These are phyloP conservation scores for Drosophila pallidifrons DNA, from an alignment of 1,140 invertebrate species.

Conservation along the genomic window DNA sequence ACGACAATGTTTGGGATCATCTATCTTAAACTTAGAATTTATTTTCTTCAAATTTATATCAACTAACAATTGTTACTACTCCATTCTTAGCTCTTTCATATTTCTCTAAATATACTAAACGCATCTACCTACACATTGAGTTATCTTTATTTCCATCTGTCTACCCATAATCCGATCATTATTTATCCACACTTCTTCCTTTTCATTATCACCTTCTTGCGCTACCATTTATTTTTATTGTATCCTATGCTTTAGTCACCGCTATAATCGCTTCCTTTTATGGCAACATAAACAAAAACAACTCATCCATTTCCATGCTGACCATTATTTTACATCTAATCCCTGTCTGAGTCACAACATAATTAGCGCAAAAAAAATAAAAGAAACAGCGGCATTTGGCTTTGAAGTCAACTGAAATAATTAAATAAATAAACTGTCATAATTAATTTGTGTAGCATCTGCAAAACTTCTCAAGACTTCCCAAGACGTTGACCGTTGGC, in stretches of 20 bases:
- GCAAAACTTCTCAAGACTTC: conserved; percentile 44
- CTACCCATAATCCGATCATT: background rate
- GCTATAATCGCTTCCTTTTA: conserved; percentile 21
- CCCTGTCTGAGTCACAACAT: conserved; percentile 74
- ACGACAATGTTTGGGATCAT: no score
- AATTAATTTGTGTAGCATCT: conserved; percentile 74
- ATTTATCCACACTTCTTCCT: conserved; percentile 1
- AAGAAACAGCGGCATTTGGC: conserved; percentile 32
- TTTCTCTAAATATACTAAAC: no score
- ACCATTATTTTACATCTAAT: conserved; percentile 50
- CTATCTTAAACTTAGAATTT: no score
- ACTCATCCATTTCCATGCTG: conserved; percentile 15
- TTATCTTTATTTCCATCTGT: conserved; percentile 3
- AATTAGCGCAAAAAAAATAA: conserved; percentile 52
- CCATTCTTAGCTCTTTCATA: no score
- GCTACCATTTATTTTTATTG: conserved; percentile 9
- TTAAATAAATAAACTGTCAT: conserved; percentile 84
- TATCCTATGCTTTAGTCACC: conserved; percentile 7
- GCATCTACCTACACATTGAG: background rate
- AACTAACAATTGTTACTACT: no score
- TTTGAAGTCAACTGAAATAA: conserved; percentile 73
- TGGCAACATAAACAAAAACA: conserved; percentile 10
- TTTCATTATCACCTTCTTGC: conserved; percentile 10
- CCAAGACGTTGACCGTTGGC: conserved; percentile 20
- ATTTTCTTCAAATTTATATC: no score